Conservation (phyloP, 2,888 invertebrate genomes). For the Cephus nigrinus region DNA sequence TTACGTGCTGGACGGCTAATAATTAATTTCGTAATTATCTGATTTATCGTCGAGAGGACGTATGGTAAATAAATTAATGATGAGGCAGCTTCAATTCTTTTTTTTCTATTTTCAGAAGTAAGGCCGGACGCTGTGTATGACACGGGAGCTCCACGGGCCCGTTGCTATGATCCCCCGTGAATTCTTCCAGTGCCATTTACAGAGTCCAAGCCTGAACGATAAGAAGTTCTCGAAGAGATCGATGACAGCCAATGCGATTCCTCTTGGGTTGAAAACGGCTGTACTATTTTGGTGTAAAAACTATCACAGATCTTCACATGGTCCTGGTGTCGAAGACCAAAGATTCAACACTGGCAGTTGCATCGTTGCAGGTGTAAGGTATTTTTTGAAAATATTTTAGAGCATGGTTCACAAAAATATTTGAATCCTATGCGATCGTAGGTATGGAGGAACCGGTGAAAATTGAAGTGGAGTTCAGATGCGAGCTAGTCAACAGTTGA, state of each 20-base stretch:
- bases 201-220: conserved; percentile 65
- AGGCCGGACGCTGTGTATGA: conserved; percentile 65
- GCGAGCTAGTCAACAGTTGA: neutral
- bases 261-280: neutral
- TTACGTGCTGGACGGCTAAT: neutral
- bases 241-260: neutral
- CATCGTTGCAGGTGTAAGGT: neutral
- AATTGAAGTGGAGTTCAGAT: neutral
- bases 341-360: neutral
- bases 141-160: conserved; percentile 66
- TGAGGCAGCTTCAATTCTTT: neutral
- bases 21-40: neutral
- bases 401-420: neutral
- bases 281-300: neutral
- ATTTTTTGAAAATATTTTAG: neutral
- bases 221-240: neutral
- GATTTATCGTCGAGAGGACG: neutral
- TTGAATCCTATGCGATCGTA: no score
- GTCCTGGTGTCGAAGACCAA: neutral
- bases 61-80: neutral
- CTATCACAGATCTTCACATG: neutral
- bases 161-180: conserved; percentile 76
- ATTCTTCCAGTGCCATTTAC: conserved; percentile 90
- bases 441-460: neutral
- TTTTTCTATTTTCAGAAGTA: neutral